Conservation (phyloP, 2,888 invertebrate species). For the Colostygia pectinataria region DNA sequence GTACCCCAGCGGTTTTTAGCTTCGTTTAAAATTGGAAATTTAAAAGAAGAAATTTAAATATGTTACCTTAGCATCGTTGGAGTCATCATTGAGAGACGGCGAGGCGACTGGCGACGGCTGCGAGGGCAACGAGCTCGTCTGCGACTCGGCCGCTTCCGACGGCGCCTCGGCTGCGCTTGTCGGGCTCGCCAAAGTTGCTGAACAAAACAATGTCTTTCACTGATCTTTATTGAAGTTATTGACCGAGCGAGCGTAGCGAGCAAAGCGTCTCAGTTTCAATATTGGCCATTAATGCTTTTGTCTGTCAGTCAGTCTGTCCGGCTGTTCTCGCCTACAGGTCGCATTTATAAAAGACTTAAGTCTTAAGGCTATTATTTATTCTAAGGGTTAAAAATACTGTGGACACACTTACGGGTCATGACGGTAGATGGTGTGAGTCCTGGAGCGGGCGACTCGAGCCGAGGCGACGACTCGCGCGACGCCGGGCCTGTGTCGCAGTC, state of each 20-base stretch:
- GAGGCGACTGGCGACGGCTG: conserved; percentile 62
- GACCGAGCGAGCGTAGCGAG: no score
- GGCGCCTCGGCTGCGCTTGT: conserved; percentile 69
- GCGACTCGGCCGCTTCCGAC: conserved; percentile 17
- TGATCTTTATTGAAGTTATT: no score
- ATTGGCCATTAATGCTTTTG: no score
- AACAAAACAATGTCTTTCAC: conserved; percentile 2
- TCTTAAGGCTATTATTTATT: no score
- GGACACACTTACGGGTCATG: conserved; percentile 75
- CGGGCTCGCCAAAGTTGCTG: conserved; percentile 69
- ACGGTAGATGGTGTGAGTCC: conserved; percentile 75
- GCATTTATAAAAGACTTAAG: no score
- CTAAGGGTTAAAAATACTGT: no score
- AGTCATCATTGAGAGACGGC: conserved; percentile 66
- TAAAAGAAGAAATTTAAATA: no score
- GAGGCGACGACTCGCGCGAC: conserved; percentile 88
- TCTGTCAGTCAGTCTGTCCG: no score
- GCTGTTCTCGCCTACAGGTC: no score
- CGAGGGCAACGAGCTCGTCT: conserved; percentile 3
- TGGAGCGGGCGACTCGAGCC: conserved; percentile 85
- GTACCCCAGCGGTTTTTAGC: no score
- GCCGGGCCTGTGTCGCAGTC: conserved; percentile 84
- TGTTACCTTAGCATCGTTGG: conserved; percentile 71
- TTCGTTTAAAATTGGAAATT: no score
- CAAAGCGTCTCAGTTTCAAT: no score